Percentiles rank a stretch among this genome's conserved stretches.
Conservation (phyloP, 2,888 invertebrate species). For the Aphodius granarius region DNA sequence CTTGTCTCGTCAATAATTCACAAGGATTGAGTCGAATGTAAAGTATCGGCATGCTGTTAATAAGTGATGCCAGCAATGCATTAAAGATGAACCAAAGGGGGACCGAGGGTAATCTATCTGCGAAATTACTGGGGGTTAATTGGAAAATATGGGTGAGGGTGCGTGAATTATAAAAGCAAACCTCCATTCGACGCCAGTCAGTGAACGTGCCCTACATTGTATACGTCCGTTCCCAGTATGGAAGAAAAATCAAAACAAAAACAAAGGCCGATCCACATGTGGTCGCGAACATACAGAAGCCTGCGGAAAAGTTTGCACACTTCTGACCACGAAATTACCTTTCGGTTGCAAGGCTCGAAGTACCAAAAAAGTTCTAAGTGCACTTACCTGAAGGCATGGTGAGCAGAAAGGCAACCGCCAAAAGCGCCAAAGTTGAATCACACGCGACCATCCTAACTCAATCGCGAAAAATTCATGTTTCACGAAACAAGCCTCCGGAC, state of each 20-base stretch:
- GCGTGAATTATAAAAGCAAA: constrained; percentile 10
- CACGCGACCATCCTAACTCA: constrained; percentile 49
- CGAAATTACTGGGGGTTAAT: constrained; percentile 24
- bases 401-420: constrained; percentile 52
- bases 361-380: neutral
- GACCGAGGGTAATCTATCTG: constrained; percentile 5
- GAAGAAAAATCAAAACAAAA: constrained; percentile 14
- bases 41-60: constrained; percentile 29
- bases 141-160: constrained; percentile 31
- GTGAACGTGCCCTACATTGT: constrained; percentile 12
- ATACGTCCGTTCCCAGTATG: constrained; percentile 1
- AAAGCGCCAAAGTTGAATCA: constrained; percentile 45
- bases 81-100: constrained; percentile 29
- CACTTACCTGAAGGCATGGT: constrained; percentile 51
- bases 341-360: neutral
- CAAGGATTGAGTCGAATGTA: neutral
- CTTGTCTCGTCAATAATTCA: neutral
- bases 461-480: constrained; percentile 47
- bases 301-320: neutral
- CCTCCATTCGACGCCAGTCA: neutral
- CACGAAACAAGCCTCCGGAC: constrained; percentile 48
- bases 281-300: neutral
- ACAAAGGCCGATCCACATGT: constrained; percentile 13
- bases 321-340: neutral
- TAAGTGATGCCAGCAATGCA: constrained; percentile 28